Evolutionary conservation across 2,797 vertebrate genomes (phyloP).

Genomic region (Rhinichthys osculus): DNA sequence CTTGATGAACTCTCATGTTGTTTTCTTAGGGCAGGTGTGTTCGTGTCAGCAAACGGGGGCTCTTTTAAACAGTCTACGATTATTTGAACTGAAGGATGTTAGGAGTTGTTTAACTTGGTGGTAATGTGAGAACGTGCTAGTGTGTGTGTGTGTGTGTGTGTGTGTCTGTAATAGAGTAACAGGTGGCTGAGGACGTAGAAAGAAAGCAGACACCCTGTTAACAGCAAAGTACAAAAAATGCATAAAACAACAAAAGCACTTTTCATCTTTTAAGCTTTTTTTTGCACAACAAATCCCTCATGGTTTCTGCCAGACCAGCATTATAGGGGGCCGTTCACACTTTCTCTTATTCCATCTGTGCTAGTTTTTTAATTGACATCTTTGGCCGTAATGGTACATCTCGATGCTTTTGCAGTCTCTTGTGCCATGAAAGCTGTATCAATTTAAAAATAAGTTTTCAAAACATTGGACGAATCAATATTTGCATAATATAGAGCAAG

Average conservation of each 20-base stretch:
- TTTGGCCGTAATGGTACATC: background rate
- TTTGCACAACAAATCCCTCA: background rate
- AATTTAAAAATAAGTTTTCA: background rate
- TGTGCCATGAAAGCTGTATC: background rate
- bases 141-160: constrained; percentile 59
- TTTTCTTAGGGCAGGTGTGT: constrained; percentile 16
- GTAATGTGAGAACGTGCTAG: constrained; percentile 67
- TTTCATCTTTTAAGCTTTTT: constrained; percentile 27
- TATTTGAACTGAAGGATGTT: constrained; percentile 50
- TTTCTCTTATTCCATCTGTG: background rate
- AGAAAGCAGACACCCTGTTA: constrained; percentile 59
- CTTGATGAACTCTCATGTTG: constrained; percentile 40
- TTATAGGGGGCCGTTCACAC: background rate
- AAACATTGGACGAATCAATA: background rate
- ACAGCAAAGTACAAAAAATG: constrained; percentile 65
- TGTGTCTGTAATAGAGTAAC: constrained; percentile 66
- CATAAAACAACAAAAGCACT: constrained; percentile 49
- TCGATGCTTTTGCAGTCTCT: background rate
- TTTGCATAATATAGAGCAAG: no score
- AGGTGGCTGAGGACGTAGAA: constrained; percentile 67
- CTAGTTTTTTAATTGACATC: constrained; percentile 3
- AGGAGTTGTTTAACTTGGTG: constrained; percentile 53
- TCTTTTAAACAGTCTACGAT: constrained; percentile 35
- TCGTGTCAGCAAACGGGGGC: constrained; percentile 1
- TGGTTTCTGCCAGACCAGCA: background rate